These are phyloP conservation scores for Hanleya hanleyi DNA, from an alignment of 2,888 invertebrate species.

Conservation along the genomic window DNA sequence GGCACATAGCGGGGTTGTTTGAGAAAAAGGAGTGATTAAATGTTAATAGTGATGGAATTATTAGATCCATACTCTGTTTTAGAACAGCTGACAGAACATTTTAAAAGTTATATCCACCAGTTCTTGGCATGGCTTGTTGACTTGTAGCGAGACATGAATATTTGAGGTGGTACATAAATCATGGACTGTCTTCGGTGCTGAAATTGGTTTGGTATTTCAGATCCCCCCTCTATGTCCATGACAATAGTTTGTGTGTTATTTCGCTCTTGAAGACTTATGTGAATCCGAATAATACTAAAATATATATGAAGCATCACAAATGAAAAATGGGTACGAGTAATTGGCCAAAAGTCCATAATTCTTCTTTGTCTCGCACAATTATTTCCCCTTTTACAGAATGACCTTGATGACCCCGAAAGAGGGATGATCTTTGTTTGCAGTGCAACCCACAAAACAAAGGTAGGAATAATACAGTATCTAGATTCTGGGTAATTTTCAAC, in stretches of 20 bases:
- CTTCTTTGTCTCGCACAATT: background rate
- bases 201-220: background rate
- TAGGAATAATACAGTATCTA: constrained; percentile 31
- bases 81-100: too few species aligned
- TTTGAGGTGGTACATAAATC: constrained; percentile 1
- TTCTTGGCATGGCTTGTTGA: background rate
- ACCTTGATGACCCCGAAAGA: constrained; percentile 98
- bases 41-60: too few species aligned
- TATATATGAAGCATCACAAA: background rate
- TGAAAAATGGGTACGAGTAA: too few species aligned
- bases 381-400: constrained; percentile 79
- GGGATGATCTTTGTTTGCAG: constrained; percentile 99
- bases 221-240: background rate
- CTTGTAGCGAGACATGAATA: background rate
- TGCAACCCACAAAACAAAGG: constrained; percentile 98
- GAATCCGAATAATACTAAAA: too few species aligned
- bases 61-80: too few species aligned
- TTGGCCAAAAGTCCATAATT: background rate
- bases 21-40: too few species aligned
- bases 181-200: background rate
- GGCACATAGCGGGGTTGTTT: too few species aligned
- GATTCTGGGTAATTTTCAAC: too few species aligned
- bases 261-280: too few species aligned
- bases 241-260: background rate
- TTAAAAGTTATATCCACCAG: too few species aligned